Percentiles rank a stretch among this genome's conserved stretches.
These are phyloP conservation scores for Monoplex corrugatus DNA, from an alignment of 2,888 invertebrate species.

Conservation along the genomic window DNA sequence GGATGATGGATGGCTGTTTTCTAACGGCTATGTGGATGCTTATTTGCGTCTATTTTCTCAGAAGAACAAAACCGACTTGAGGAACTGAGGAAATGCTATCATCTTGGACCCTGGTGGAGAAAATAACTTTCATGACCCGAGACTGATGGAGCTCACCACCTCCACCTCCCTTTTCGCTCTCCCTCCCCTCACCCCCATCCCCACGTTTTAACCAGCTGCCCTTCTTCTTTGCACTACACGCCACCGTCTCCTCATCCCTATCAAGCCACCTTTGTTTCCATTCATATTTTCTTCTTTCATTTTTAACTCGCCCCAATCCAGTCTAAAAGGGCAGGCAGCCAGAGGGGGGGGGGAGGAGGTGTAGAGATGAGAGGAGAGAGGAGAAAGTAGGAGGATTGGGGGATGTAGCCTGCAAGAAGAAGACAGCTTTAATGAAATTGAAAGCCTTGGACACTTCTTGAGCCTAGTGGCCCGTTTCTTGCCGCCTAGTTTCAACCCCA, in stretches of 20 bases:
- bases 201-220: background rate
- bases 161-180: background rate
- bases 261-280: background rate
- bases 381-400: too few species aligned
- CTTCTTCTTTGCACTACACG: background rate
- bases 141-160: background rate
- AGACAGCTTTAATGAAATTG: background rate
- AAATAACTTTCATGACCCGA: too few species aligned
- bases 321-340: background rate
- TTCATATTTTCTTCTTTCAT: background rate
- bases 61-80: too few species aligned
- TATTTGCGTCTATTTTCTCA: too few species aligned
- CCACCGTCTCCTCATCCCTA: too few species aligned
- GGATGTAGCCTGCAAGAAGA: background rate
- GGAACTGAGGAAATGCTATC: too few species aligned
- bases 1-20: too few species aligned
- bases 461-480: background rate
- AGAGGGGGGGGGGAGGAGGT: too few species aligned
- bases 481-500: background rate
- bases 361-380: too few species aligned
- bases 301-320: background rate
- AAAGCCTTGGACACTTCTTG: too few species aligned
- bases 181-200: background rate
- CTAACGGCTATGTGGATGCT: too few species aligned
- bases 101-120: too few species aligned